Percentiles rank a stretch among this genome's conserved stretches.
Evolutionary conservation across 1,140 invertebrate species (phyloP).

Genomic region (Caenorhabditis briggsae): DNA sequence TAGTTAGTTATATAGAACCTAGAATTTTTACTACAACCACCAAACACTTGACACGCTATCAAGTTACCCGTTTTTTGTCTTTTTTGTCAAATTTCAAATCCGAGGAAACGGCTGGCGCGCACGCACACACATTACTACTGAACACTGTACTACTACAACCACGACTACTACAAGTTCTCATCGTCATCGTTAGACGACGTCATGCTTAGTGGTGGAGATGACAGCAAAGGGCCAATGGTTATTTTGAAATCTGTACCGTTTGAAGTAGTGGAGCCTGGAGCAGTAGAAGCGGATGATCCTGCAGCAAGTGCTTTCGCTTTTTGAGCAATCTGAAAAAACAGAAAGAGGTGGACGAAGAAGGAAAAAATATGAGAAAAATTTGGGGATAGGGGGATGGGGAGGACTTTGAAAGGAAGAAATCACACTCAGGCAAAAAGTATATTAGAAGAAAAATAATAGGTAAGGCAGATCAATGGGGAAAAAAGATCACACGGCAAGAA

Average conservation of each 20-base stretch:
- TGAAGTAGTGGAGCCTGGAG: not conserved
- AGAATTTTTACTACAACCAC: not conserved
- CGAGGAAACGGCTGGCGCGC: constrained; percentile 31
- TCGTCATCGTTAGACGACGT: not conserved
- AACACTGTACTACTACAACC: not conserved
- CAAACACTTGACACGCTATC: not conserved
- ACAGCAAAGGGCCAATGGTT: not conserved
- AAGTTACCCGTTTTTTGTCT: not conserved
- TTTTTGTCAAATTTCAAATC: constrained; percentile 2
- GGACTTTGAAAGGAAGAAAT: not conserved
- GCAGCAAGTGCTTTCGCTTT: constrained; percentile 11
- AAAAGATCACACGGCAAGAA: constrained; percentile 47
- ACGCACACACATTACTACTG: not conserved
- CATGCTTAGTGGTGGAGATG: not conserved
- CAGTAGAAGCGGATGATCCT: not conserved
- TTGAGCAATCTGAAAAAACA: constrained; percentile 16
- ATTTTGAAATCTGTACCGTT: constrained; percentile 55
- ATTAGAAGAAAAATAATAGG: not conserved
- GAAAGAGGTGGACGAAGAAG: not conserved
- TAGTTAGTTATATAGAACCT: not conserved
- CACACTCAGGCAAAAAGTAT: constrained; percentile 29
- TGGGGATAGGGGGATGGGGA: not conserved
- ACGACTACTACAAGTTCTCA: not conserved
- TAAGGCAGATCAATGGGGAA: not conserved
- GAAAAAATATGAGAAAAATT: not conserved